These are phyloP conservation scores for Eurytoma adleriae DNA, from an alignment of 2,888 invertebrate species.

Conservation along the genomic window DNA sequence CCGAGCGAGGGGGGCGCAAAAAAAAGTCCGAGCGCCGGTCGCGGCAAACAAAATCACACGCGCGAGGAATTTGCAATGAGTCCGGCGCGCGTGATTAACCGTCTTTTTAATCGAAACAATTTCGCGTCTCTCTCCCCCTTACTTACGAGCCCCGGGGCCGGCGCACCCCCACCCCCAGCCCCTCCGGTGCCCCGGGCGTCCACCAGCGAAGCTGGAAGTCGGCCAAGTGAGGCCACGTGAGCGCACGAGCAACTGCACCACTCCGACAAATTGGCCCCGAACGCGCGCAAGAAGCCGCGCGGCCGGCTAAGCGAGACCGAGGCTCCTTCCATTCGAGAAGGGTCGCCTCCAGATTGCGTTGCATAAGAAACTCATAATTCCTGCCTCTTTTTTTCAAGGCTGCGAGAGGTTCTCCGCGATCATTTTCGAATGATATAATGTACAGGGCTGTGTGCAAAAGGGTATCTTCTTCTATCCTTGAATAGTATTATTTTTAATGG, in stretches of 20 bases:
- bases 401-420: background rate
- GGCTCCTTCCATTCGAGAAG: constrained; percentile 11
- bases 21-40: background rate
- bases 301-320: background rate
- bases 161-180: background rate
- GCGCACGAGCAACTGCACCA: constrained; percentile 24
- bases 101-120: constrained; percentile 57
- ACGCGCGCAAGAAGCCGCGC: constrained; percentile 35
- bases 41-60: constrained; percentile 15
- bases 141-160: constrained; percentile 10
- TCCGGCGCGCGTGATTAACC: constrained; percentile 42
- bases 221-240: constrained; percentile 45
- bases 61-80: constrained; percentile 38
- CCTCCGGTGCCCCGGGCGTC: background rate
- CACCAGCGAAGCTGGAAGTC: constrained; percentile 43
- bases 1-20: constrained; percentile 9
- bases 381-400: background rate
- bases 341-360: constrained; percentile 2
- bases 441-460: background rate
- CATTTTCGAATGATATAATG: background rate
- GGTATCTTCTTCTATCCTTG: background rate
- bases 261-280: constrained; percentile 46
- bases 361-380: constrained; percentile 47
- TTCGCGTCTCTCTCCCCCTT: constrained; percentile 34
- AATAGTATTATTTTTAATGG: background rate